These are phyloP conservation scores for Sminthopsis crassicaudata DNA, from an alignment of 2,113 vertebrate genomes.

Conservation along the genomic window DNA sequence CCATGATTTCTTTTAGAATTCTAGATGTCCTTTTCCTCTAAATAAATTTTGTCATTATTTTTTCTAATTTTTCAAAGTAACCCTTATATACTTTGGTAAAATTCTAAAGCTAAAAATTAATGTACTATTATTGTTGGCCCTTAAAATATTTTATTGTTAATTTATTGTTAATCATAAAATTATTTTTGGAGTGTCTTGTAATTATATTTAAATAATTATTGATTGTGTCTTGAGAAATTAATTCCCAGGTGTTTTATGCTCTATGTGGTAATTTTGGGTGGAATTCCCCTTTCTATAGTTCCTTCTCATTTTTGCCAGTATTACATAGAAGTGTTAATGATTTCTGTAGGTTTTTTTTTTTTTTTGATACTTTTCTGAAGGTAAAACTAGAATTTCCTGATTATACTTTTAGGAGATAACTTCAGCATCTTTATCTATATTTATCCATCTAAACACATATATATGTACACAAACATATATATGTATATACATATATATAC, in stretches of 20 bases:
- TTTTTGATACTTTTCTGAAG: not conserved
- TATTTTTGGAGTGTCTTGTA: not conserved
- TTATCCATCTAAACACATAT: too few relatives aligned
- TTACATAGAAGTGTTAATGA: not conserved
- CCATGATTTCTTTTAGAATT: not conserved
- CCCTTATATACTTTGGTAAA: not conserved
- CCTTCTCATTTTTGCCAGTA: not conserved
- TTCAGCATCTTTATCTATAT: too few relatives aligned
- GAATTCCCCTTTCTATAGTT: not conserved
- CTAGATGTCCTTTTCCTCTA: not conserved
- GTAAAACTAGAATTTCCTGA: not conserved
- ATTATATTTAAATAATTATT: not conserved
- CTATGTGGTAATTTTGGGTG: not conserved
- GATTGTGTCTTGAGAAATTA: not conserved
- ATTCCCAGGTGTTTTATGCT: not conserved
- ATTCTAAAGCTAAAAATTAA: not conserved
- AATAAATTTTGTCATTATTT: not conserved
- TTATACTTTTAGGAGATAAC: not conserved
- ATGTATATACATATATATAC: not conserved
- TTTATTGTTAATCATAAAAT: too few relatives aligned
- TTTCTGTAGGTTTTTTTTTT: not conserved
- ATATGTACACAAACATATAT: not conserved
- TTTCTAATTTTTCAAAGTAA: not conserved
- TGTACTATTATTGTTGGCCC: not conserved
- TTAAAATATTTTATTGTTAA: not conserved